Evolutionary conservation across 2,797 vertebrate genomes (phyloP).

Genomic region (Agapornis canus): DNA sequence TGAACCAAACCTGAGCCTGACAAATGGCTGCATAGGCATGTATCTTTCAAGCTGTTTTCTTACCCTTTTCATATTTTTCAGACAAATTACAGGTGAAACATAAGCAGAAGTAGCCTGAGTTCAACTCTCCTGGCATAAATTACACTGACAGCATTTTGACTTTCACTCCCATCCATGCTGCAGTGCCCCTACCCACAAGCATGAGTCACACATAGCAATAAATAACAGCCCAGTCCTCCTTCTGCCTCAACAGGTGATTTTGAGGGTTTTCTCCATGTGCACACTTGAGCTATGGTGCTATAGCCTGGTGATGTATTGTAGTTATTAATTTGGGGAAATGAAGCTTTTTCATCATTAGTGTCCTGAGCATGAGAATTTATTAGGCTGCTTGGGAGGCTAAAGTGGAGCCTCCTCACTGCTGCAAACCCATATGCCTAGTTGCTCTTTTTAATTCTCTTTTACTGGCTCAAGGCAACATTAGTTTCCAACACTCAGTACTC

Average conservation of each 20-base stretch:
- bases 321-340: slow-evolving; percentile 13
- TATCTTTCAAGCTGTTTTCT: neutral
- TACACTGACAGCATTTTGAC: neutral
- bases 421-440: neutral
- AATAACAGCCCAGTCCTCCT: slow-evolving; percentile 29
- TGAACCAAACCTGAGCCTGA: neutral
- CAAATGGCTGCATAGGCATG: neutral
- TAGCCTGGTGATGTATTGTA: slow-evolving; percentile 11
- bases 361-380: neutral
- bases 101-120: slow-evolving; percentile 26
- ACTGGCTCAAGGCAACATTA: neutral
- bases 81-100: neutral
- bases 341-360: slow-evolving; percentile 7
- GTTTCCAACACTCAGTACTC: neutral
- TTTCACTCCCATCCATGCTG: slow-evolving; percentile 31
- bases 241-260: slow-evolving; percentile 6
- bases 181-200: slow-evolving; percentile 1
- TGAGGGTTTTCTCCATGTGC: slow-evolving; percentile 20
- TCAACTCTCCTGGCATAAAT: slow-evolving; percentile 45
- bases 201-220: slow-evolving; percentile 49
- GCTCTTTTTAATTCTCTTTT: neutral
- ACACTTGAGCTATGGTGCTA: neutral
- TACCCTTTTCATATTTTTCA: neutral
- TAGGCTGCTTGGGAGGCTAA: neutral
- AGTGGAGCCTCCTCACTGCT: neutral